Evolutionary conservation across 2,113 vertebrate genomes (phyloP), one percentile per base, ranked within the genome.

Genomic region (Nannospalax galili): DNA sequence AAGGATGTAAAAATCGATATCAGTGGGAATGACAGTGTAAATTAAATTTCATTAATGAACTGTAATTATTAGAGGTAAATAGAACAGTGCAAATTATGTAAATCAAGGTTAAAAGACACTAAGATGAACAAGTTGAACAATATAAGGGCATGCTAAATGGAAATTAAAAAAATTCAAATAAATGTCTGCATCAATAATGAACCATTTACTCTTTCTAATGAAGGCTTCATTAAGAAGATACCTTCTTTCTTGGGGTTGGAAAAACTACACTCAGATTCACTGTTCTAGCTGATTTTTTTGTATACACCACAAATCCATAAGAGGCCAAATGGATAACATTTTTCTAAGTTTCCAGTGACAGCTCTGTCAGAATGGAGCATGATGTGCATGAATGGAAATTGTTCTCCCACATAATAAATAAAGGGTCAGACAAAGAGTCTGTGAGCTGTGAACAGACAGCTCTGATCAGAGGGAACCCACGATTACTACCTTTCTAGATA

Each of bases 81-180:
- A 84, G 85, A 90, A 94, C 11, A 88, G 77, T 28, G 87, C 87
- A 95, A 92, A 65, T 24, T 90, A 94, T 78, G 77, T 58, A 96
- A 96, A 95, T 92, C 40, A 88, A 96, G 73, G 90, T 90, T 88
- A 82, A 97, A 96, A 88, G 69, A 28, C 75, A 94, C 60, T 45
- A 58, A 80, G 8, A 92, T 52, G 22, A 95, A 96, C 80, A 88
- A 35, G 52, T 78, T 93, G 17, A 58, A 88, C 90, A 95, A 90
- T 48, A n/a, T 58, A 22, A 94, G 67, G 85, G 35, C 56, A 88
- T 95, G 60, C 94, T 96, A 79, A 91, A 48, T 80, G 20, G n/a
- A 80, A 87, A 96, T 96, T 92, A 96, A 93, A 95, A 93, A 88
- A 30, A 64, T 77, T 92, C 45, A 94, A 92, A 93, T 96, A 84